These are phyloP conservation scores for Nannobrachium achirus DNA, from an alignment of 2,113 vertebrate species.

Conservation along the genomic window DNA sequence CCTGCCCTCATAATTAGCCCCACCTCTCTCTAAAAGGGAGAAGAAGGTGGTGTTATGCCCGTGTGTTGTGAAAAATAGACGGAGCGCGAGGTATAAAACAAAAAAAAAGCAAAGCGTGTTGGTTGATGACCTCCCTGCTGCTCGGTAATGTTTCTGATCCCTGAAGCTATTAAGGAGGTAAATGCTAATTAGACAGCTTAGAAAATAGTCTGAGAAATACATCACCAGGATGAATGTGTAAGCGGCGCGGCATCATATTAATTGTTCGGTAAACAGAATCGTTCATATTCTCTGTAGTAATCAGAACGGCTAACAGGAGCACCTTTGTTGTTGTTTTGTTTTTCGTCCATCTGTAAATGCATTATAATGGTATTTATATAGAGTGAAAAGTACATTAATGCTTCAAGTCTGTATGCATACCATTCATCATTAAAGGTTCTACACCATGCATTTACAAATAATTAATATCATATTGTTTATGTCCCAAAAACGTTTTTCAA, in stretches of 20 bases:
- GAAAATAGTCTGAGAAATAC: conserved; percentile 42
- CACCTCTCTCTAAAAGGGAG: conserved; percentile 14
- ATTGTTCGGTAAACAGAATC: conserved; percentile 51
- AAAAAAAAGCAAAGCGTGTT: conserved; percentile 39
- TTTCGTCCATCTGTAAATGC: background rate
- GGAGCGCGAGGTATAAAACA: conserved; percentile 44
- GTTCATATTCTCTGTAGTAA: conserved; percentile 31
- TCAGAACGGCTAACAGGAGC: conserved; percentile 18
- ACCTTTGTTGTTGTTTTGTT: background rate
- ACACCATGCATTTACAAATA: too few species aligned
- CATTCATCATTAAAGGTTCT: too few species aligned
- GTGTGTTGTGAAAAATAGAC: conserved; percentile 24
- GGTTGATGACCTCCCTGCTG: conserved; percentile 59
- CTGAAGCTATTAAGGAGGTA: conserved; percentile 63
- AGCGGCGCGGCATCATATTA: conserved; percentile 35
- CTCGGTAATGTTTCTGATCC: conserved; percentile 61
- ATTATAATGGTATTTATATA: conserved; percentile 3
- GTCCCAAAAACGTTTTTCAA: too few species aligned
- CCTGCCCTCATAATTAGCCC: conserved; percentile 63
- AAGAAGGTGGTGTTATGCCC: background rate
- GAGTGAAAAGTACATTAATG: background rate
- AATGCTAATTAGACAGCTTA: conserved; percentile 59
- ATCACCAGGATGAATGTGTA: conserved; percentile 51
- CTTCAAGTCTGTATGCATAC: too few species aligned
- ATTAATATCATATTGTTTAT: too few species aligned